Evolutionary conservation across 2,113 vertebrate genomes (phyloP), one percentile per base, ranked within the genome.

Genomic region (Leucopternis melanops): DNA sequence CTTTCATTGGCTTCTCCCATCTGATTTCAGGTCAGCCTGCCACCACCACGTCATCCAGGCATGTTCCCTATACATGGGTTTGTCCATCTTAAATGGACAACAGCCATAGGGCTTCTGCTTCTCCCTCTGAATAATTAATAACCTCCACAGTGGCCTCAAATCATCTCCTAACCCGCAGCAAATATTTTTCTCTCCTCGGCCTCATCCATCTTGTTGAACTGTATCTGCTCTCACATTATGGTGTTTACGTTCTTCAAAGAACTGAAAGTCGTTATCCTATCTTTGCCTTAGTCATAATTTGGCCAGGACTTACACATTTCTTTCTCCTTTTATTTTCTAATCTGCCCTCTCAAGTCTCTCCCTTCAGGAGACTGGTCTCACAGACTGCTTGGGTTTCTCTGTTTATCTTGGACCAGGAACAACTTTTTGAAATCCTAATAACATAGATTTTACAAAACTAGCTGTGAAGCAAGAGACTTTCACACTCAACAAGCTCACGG

Each of bases 391-490:
- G 72, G 29, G 78, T 95, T 95, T 94, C 93, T 88, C 42, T 96
- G 94, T 97, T 97, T 97, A 72, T 91, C 89, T 97, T 96, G 97
- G 95, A 95, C 47, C 32, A 2, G 74, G 54, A 55, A 1, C 71
- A 90, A 32, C 61, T 81, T 88, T 78, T 32, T 92, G 82, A 88
- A 85, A 88, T 57, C 82, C 92, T 50, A 73, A 69, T 52, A 78
- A 81, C 0, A 0, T 34, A 6, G 79, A 62, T 86, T 91, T 92
- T 95, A 87, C 96, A 93, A 91, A 92, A 78, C 94, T 91, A 93
- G 91, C 97, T 96, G 96, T 94, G 93, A 95, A 95, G 91, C 92
- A 83, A 80, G 79, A 82, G 67, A 9, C 63, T 87, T 96, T 94
- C 63, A 4, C 92, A 80, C 89, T 97, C 96, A 91, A 73, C 81